A percentile compares a stretch with the other conserved stretches of the same genome.
phyloP scores from a whole-genome alignment of 1,140 invertebrate species.

The Trachymyrmex septentrionalis region DNA sequence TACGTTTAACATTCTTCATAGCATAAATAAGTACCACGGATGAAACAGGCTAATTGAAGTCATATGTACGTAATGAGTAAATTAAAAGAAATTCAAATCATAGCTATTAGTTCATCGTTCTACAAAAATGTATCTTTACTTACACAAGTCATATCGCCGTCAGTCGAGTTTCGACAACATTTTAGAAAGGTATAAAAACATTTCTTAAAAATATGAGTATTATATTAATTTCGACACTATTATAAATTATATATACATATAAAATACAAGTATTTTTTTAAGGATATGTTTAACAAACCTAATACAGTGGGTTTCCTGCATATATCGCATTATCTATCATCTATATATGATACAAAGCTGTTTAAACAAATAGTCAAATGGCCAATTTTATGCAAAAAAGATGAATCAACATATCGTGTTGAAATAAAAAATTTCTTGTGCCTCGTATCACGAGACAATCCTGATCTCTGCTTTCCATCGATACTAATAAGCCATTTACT shows the following conservation, averaged over 20 bases:
- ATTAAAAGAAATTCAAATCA: neutral
- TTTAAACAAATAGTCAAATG: conserved; percentile 84
- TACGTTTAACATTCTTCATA: neutral
- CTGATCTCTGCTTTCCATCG: conserved; percentile 77
- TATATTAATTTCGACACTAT: neutral
- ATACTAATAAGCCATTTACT: conserved; percentile 78
- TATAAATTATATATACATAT: neutral
- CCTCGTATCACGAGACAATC: conserved; percentile 76
- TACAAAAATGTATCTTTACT: conserved; percentile 79
- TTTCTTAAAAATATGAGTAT: neutral
- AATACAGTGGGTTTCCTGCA: conserved; percentile 86
- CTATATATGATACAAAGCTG: conserved; percentile 81
- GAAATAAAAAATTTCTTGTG: conserved; percentile 76
- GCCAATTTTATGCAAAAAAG: conserved; percentile 85
- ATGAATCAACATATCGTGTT: conserved; percentile 83
- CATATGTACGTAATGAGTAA: neutral
- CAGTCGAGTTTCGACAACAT: conserved; percentile 75
- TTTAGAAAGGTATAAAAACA: conserved; percentile 76
- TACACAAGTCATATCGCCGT: conserved; percentile 72
- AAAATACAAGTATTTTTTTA: conserved; percentile 21
- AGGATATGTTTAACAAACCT: conserved; percentile 86
- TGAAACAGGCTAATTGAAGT: conserved; percentile 3
- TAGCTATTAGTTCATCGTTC: conserved; percentile 53
- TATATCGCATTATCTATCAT: conserved; percentile 85
- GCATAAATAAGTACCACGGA: neutral